A percentile compares a stretch with the other conserved stretches of the same genome.
These are phyloP conservation scores for Pleuronectes platessa DNA, from an alignment of 2,113 vertebrate species.

Conservation along the genomic window DNA sequence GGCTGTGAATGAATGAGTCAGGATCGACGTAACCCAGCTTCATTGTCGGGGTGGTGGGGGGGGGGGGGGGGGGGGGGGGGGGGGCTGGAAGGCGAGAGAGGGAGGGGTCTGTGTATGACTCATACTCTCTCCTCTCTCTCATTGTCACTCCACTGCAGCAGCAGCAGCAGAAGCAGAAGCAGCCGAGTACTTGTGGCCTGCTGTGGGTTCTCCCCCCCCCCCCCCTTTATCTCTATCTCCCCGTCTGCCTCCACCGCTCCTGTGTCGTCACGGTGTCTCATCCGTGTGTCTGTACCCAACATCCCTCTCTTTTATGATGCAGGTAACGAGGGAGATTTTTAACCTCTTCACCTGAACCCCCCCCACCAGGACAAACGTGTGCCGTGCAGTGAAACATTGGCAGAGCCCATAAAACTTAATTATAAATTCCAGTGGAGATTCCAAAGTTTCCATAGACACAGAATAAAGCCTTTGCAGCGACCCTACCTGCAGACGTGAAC, in stretches of 20 bases:
- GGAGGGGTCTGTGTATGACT: slow-evolving; percentile 74
- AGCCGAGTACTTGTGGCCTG: slow-evolving; percentile 63
- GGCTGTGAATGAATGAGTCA: slow-evolving; percentile 77
- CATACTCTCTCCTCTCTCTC: slow-evolving; percentile 74
- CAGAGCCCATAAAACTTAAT: not conserved
- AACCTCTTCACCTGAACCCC: not conserved
- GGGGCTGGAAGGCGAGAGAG: not conserved
- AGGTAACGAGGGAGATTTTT: not conserved
- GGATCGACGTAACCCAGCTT: slow-evolving; percentile 69
- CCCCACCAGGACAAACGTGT: no score
- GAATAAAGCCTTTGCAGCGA: no score
- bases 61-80: not conserved
- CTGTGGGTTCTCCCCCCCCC: slow-evolving; percentile 55
- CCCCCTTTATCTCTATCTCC: slow-evolving; percentile 52
- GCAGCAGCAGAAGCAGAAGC: slow-evolving; percentile 57
- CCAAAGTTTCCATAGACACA: not conserved
- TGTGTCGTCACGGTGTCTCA: slow-evolving; percentile 19
- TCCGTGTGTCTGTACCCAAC: not conserved
- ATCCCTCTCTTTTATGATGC: not conserved
- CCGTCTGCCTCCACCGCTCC: slow-evolving; percentile 25
- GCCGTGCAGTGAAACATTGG: not conserved
- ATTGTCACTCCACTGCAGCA: slow-evolving; percentile 78
- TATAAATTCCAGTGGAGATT: slow-evolving; percentile 2
- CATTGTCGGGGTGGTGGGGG: slow-evolving; percentile 27
- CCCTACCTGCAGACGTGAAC: no score